Conservation (phyloP, 2,888 invertebrate genomes). For the Cantharis rufa region DNA sequence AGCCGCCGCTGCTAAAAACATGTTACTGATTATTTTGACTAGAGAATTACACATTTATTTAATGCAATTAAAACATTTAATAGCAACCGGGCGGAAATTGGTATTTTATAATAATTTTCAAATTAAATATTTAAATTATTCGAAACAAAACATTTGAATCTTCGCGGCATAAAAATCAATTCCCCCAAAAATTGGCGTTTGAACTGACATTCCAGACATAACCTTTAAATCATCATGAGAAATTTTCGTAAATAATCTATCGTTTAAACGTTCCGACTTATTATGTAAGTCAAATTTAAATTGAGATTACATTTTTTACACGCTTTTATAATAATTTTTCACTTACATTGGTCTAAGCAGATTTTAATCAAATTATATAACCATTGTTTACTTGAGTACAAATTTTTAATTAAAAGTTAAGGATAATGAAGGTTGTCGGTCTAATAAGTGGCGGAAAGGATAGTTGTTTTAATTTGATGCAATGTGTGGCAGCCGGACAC, state of each 20-base stretch:
- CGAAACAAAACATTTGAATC: neutral
- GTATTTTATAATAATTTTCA: no score
- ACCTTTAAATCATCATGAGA: neutral
- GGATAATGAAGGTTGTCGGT: constrained; percentile 81
- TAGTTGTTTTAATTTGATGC: constrained; percentile 99
- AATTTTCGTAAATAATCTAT: neutral
- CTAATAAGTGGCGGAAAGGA: constrained; percentile 98
- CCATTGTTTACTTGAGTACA: neutral
- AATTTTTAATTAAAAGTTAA: neutral
- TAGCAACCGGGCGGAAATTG: no score
- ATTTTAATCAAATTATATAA: neutral
- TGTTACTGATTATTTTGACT: no score
- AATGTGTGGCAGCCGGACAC: constrained; percentile 95
- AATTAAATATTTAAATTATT: no score
- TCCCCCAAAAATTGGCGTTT: neutral
- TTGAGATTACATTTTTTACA: neutral
- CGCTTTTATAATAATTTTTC: neutral
- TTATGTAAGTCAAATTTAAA: neutral
- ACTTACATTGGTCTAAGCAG: neutral
- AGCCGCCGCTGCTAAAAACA: no score
- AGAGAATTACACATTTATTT: no score
- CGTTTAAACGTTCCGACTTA: neutral
- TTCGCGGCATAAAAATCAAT: neutral
- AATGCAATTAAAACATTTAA: no score
- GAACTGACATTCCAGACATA: neutral